A percentile compares a stretch with the other conserved stretches of the same genome.
Evolutionary conservation across 2,113 vertebrate species (phyloP).

Genomic region (Eidolon helvum): DNA sequence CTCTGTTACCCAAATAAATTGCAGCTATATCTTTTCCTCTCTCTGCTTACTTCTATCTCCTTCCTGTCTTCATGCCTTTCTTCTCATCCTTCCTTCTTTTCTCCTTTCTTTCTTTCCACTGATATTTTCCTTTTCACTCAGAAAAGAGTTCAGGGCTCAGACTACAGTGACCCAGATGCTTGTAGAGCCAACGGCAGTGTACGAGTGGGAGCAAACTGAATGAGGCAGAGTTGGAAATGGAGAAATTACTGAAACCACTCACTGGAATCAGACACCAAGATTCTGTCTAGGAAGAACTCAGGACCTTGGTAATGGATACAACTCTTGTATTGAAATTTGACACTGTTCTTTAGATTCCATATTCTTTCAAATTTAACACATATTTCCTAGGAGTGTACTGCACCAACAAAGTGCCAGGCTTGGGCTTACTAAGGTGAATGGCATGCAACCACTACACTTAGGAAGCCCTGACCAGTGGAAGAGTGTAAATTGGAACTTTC

Average conservation of each 20-base stretch:
- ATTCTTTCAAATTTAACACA: neutral
- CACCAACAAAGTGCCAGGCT: neutral
- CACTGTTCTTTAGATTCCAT: neutral
- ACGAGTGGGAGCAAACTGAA: neutral
- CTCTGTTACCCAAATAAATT: neutral
- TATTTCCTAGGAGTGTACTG: neutral
- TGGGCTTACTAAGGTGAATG: neutral
- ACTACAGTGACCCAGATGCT: neutral
- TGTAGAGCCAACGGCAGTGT: neutral
- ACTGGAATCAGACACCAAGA: neutral
- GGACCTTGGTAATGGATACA: neutral
- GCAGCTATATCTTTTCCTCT: neutral
- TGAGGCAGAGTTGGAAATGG: neutral
- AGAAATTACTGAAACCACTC: neutral
- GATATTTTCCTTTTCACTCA: neutral
- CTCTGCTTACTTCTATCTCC: neutral
- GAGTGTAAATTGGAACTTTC: neutral
- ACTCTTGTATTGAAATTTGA: neutral
- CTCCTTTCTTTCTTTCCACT: neutral
- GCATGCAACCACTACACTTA: neutral
- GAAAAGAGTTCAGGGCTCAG: neutral
- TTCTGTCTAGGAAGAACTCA: neutral
- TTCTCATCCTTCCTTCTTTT: neutral
- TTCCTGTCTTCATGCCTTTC: neutral
- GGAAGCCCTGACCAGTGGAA: fast-evolving